phyloP scores from a whole-genome alignment of 2,888 invertebrate genomes.

The Lasioglossum morio region DNA sequence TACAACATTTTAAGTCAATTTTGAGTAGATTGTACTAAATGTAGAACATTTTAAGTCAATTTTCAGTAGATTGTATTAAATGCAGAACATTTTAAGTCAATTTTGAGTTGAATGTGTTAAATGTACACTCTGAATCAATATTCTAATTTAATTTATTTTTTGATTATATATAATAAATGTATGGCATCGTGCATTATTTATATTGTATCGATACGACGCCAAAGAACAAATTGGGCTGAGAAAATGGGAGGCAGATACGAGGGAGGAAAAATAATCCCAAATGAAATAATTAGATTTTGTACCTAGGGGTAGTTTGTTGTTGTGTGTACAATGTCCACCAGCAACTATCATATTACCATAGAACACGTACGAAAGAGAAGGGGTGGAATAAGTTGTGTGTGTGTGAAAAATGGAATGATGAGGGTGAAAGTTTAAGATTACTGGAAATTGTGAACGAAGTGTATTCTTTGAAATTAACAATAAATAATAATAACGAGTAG shows the following conservation, averaged over 20 bases:
- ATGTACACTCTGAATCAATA: neutral
- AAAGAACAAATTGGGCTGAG: neutral
- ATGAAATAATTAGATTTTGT: too few species aligned
- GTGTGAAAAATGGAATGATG: neutral
- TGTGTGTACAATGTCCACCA: neutral
- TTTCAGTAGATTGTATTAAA: too few species aligned
- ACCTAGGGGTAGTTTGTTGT: too few species aligned
- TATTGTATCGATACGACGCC: neutral
- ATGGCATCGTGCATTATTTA: neutral
- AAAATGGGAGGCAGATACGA: neutral
- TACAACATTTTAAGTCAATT: neutral
- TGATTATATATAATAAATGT: neutral
- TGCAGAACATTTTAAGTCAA: neutral
- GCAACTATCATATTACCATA: neutral
- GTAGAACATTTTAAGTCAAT: neutral
- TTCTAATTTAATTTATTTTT: neutral
- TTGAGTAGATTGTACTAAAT: neutral
- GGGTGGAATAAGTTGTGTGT: neutral
- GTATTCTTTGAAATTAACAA: neutral
- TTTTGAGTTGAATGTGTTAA: neutral
- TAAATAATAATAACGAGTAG: neutral
- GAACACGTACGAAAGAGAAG: neutral
- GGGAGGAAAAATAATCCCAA: neutral
- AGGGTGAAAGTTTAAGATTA: neutral
- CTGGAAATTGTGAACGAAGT: neutral